Conservation (phyloP, 2,113 vertebrate genomes). For the Coturnix japonica region DNA sequence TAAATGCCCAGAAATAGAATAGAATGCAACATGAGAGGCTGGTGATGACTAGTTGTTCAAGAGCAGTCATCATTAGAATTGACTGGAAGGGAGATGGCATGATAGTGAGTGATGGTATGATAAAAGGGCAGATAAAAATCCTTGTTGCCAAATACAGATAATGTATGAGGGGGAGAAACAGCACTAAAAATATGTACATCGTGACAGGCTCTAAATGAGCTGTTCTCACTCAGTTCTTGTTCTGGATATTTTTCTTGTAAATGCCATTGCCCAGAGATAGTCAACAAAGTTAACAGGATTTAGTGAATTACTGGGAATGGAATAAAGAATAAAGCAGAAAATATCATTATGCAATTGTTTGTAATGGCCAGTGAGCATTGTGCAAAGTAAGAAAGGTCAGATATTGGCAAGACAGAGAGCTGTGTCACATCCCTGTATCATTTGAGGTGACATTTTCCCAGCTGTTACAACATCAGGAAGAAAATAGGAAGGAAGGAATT, state of each 20-base stretch:
- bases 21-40: background rate
- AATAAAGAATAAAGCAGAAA: background rate
- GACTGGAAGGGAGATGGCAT: background rate
- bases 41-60: background rate
- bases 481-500: background rate
- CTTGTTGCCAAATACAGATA: background rate
- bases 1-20: background rate
- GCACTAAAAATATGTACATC: background rate
- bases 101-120: background rate
- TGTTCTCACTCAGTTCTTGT: background rate
- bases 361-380: background rate
- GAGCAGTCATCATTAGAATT: background rate
- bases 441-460: background rate
- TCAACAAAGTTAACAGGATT: conserved; percentile 11
- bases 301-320: background rate
- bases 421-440: background rate
- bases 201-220: background rate
- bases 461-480: background rate
- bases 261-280: conserved; percentile 1
- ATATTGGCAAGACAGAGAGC: background rate
- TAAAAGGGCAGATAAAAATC: background rate
- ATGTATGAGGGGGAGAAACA: background rate
- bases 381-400: background rate
- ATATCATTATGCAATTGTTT: background rate
- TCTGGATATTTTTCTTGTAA: conserved; percentile 2